Percentiles rank a stretch among this genome's conserved stretches.
phyloP scores from a whole-genome alignment of 2,888 invertebrate genomes.

The Cephus runcator region DNA sequence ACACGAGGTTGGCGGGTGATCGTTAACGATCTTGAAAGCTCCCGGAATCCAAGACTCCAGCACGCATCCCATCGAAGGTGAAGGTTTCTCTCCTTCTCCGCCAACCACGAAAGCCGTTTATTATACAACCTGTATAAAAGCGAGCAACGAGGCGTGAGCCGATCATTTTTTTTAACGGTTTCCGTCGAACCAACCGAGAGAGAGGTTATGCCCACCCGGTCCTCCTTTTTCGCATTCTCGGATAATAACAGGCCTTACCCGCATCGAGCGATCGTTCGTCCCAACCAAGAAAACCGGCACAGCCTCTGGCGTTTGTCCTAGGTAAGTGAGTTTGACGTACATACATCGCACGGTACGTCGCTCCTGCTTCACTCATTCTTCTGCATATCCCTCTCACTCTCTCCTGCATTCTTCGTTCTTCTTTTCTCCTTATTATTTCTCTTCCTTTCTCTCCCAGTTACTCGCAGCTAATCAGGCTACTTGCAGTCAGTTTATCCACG shows the following conservation, averaged over 20 bases:
- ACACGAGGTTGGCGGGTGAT: neutral
- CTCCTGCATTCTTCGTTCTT: neutral
- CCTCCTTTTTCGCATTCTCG: constrained; percentile 45
- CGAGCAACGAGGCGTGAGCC: constrained; percentile 2
- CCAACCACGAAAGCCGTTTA: neutral
- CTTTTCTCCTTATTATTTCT: neutral
- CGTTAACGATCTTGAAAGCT: neutral
- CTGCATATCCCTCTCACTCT: neutral
- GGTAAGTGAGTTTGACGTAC: constrained; percentile 53
- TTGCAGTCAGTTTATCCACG: neutral
- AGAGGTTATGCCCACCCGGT: constrained; percentile 4
- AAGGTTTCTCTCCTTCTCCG: neutral
- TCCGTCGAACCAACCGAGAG: neutral
- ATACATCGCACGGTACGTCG: constrained; percentile 2
- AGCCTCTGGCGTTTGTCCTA: constrained; percentile 56
- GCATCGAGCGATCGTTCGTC: constrained; percentile 38
- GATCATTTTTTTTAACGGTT: neutral
- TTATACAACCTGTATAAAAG: constrained; percentile 1
- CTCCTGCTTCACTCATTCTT: neutral
- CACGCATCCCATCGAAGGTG: neutral
- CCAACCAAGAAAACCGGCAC: constrained; percentile 47
- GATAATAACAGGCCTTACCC: constrained; percentile 52
- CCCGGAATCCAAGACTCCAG: neutral
- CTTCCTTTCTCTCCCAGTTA: neutral
- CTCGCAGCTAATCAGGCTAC: neutral